Evolutionary conservation across 2,113 vertebrate genomes (phyloP).

Genomic region (Oryzias celebensis): DNA sequence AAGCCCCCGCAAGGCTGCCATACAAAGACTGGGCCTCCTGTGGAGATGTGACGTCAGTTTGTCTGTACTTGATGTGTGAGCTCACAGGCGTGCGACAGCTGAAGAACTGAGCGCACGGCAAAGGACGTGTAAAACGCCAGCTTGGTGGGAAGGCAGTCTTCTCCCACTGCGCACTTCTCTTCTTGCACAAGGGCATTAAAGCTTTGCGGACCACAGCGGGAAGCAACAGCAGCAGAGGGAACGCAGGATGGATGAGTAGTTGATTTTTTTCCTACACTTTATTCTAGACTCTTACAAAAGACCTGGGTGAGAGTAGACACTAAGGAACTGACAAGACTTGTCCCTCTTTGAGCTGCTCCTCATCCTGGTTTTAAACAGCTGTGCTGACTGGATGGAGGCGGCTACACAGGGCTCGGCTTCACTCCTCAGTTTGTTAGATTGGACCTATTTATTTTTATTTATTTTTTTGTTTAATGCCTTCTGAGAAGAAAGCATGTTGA

Average conservation of each 20-base stretch:
- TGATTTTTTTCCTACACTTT: constrained; percentile 1
- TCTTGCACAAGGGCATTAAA: constrained; percentile 66
- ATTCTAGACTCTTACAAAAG: constrained; percentile 5
- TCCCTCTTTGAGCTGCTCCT: constrained; percentile 49
- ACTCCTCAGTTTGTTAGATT: background rate
- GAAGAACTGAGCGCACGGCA: constrained; percentile 33
- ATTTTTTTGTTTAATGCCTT: constrained; percentile 6
- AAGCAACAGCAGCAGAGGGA: constrained; percentile 20
- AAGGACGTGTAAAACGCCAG: constrained; percentile 20
- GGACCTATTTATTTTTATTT: background rate
- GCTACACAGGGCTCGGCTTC: constrained; percentile 45
- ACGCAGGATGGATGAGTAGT: constrained; percentile 6
- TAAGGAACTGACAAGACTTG: constrained; percentile 9
- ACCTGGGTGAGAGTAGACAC: constrained; percentile 23
- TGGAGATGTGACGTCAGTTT: constrained; percentile 59
- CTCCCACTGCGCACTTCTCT: constrained; percentile 4
- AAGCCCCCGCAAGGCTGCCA: constrained; percentile 62
- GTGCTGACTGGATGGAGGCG: constrained; percentile 40
- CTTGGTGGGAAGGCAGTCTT: constrained; percentile 26
- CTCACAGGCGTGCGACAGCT: constrained; percentile 62
- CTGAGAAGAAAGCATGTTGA: constrained; percentile 10
- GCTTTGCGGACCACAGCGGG: constrained; percentile 16
- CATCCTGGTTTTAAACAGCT: constrained; percentile 10
- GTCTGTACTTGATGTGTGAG: constrained; percentile 67
- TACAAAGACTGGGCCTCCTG: constrained; percentile 44